phyloP scores from a whole-genome alignment of 2,113 vertebrate species.

The Zingel zingel region DNA sequence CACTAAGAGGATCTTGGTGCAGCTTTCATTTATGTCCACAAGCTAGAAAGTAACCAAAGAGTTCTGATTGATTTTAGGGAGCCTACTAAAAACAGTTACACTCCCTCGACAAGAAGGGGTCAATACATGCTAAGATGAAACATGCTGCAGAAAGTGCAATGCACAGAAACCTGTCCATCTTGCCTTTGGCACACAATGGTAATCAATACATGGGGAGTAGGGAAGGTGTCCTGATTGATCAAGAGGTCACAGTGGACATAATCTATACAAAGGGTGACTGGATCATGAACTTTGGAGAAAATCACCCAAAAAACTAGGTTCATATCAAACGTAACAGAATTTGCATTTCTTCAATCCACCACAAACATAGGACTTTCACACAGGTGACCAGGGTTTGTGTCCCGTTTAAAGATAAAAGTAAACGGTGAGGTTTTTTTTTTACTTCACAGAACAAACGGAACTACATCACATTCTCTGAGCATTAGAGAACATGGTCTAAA shows the following conservation, averaged over 20 bases:
- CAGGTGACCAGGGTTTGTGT: too few relatives aligned
- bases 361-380: too few relatives aligned
- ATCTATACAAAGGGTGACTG: conserved; percentile 53
- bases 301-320: conserved; percentile 13
- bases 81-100: conserved; percentile 36
- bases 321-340: background rate
- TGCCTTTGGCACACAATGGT: conserved; percentile 38
- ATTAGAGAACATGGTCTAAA: background rate
- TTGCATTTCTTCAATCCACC: background rate
- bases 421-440: too few relatives aligned
- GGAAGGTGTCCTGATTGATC: conserved; percentile 55
- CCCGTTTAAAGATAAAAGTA: too few relatives aligned
- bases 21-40: conserved; percentile 27
- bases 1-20: conserved; percentile 13
- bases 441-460: too few relatives aligned
- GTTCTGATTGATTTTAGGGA: conserved; percentile 57
- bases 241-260: conserved; percentile 22
- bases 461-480: too few relatives aligned
- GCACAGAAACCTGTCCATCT: conserved; percentile 48
- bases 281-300: conserved; percentile 41
- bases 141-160: conserved; percentile 14
- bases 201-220: conserved; percentile 62
- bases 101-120: conserved; percentile 21
- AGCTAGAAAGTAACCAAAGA: conserved; percentile 45
- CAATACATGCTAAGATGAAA: conserved; percentile 5